Evolutionary conservation across 2,113 vertebrate genomes (phyloP).

Genomic region (Podarcis muralis): DNA sequence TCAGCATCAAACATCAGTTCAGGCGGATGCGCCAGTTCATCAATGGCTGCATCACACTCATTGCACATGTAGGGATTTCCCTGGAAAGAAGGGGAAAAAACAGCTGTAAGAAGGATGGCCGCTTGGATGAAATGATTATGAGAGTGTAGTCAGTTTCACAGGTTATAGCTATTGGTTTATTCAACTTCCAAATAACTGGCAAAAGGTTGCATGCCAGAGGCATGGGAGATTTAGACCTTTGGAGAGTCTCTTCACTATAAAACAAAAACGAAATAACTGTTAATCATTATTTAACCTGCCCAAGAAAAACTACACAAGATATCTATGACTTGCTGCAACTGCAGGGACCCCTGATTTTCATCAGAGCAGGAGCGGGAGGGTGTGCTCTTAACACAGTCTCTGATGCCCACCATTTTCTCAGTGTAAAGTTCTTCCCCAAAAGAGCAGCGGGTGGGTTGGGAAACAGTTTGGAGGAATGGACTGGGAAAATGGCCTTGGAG

Average conservation of each 20-base stretch:
- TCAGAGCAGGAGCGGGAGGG: not conserved
- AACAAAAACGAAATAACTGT: not conserved
- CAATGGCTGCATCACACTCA: slow-evolving; percentile 94
- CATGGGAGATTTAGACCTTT: not conserved
- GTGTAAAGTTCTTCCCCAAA: not conserved
- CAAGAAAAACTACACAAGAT: not conserved
- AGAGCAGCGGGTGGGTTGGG: too few relatives aligned
- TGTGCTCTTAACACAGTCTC: too few relatives aligned
- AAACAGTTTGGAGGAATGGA: too few relatives aligned
- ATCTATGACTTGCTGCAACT: too few relatives aligned
- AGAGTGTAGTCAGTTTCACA: not conserved
- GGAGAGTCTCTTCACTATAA: not conserved
- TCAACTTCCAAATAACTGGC: not conserved
- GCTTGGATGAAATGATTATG: not conserved
- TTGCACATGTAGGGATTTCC: slow-evolving; percentile 99
- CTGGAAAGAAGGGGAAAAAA: slow-evolving; percentile 75
- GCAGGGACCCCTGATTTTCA: not conserved
- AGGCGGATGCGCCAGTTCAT: slow-evolving; percentile 94
- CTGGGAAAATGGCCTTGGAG: not conserved
- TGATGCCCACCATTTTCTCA: not conserved
- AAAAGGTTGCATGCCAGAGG: not conserved
- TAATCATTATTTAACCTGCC: not conserved
- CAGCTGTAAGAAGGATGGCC: not conserved
- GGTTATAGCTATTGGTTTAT: not conserved
- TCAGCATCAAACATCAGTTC: slow-evolving; percentile 97